Base-by-base conservation (phyloP, 2,888 invertebrate species). In the Ellobium chinense region DNA sequence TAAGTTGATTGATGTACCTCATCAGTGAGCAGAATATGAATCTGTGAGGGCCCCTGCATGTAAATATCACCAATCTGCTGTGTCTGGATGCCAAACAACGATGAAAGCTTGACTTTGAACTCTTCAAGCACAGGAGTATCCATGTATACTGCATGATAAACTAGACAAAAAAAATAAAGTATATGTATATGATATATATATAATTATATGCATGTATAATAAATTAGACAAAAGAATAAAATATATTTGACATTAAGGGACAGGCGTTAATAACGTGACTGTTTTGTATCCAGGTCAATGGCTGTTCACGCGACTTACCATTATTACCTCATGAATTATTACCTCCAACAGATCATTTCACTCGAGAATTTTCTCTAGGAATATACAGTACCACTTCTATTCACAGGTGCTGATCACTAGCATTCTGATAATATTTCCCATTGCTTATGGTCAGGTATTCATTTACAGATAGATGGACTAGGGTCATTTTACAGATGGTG, bases 121-220 rank as follows among this genome's bases (percentile, higher is more conserved):
- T 97, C 97, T 77, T 93, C 92, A 54, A 95, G 95, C 34, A 95
- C 95, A 83, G 95, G 94, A 3, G 95, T 93, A 87, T 96, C 95
- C 87, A 98, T 94, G 90, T 97, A 98, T 29, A 98, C 94, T 31
- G 97, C 97, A 93, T 96, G 96, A 94, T 96, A 98, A 7, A 95
- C 94, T 93, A n/a, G 5, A 54, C 5, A 39, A 36, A 39, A 46
- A 37, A 36, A 37, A 24, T 2, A 66, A 31, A 31, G 14, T 2
- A 5, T 66, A 21, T n/a, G n/a, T 27, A n/a, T n/a, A n/a, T n/a
- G n/a, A 14, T 14, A 54, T 14, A 54, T 14, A 14, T 54, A 14
- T 54, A 54, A 54, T 54, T 54, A 54, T 14, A 54, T 54, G 54
- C 54, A 14, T 9, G 54, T 18, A 54, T 9, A 54, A n/a, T n/a